Evolutionary conservation across 2,113 vertebrate species (phyloP), one percentile per base, ranked within the genome.

Genomic region (Tetrao urogallus): DNA sequence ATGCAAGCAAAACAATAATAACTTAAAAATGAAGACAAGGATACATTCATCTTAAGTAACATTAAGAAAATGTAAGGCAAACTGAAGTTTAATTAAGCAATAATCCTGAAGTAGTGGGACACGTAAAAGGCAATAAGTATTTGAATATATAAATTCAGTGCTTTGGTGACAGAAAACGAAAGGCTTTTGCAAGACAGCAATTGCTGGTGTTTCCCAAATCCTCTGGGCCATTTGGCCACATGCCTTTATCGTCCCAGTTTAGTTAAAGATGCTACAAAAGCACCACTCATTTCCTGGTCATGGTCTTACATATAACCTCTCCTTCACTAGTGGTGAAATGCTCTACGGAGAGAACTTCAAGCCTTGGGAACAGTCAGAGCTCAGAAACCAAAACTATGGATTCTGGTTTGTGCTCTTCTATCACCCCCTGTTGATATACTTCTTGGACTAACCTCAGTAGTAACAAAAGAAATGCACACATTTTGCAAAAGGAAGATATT

Each of bases 61-160:
- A 65, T 54, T 11, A 65, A 38, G 61, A 60, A 85, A 92, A 88
- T 21, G 30, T 32, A 92, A 34, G 61, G 48, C 48, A 66, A 89
- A 88, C 3, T 52, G 47, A 83, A 65, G 40, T 74, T 86, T 69
- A 91, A 94, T 88, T 94, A 93, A 95, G 64, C 24, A 83, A 32
- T 88, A 92, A 88, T 40, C 45, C 56, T 74, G 38, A 88, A 58
- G 61, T n/a, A 86, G 57, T 78, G 30, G 43, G 78, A 36, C 54
- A 83, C 42, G 16, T 52, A 86, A 91, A 73, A 60, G 50, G 42
- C 47, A 89, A 65, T 57, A 93, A 82, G 17, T 32, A 32, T 56
- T 32, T 28, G 30, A 57, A 57, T 17, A 57, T 32, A 77, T 10
- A 16, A 27, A 50, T 22, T 34, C 36, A 63, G 14, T 0, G 1